Evolutionary conservation across 2,797 vertebrate genomes (phyloP).

Genomic region (Danio jaintianensis): DNA sequence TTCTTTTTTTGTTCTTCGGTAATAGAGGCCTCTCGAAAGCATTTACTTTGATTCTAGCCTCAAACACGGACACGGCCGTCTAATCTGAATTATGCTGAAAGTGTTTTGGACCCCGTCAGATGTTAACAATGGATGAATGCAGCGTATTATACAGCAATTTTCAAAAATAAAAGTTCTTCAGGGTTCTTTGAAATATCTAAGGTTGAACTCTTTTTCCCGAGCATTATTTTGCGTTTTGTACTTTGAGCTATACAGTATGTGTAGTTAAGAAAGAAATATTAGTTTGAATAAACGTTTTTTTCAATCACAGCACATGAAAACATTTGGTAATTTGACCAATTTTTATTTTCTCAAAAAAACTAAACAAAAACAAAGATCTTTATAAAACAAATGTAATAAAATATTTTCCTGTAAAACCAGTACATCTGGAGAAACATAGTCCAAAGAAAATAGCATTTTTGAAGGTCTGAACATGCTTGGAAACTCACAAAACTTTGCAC

Average conservation of each 20-base stretch:
- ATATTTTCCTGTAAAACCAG: too few relatives aligned
- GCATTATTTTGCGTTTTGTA: background rate
- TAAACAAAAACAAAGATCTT: too few relatives aligned
- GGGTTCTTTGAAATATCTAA: background rate
- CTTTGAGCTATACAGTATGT: background rate
- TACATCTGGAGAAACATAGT: too few relatives aligned
- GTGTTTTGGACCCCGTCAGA: background rate
- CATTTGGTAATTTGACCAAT: too few relatives aligned
- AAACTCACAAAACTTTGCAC: too few relatives aligned
- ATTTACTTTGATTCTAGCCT: constrained; percentile 23
- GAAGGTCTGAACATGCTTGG: too few relatives aligned
- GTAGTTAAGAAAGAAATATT: background rate
- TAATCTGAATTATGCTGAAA: constrained; percentile 2
- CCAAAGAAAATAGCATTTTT: too few relatives aligned
- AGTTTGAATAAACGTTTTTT: too few relatives aligned
- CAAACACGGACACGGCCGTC: background rate
- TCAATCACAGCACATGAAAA: too few relatives aligned
- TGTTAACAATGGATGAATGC: background rate
- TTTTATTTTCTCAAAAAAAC: too few relatives aligned
- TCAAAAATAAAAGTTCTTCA: background rate
- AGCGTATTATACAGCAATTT: background rate
- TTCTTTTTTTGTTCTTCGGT: constrained; percentile 5
- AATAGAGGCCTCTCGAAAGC: constrained; percentile 16
- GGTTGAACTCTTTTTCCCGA: background rate
- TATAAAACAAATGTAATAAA: too few relatives aligned